Percentiles rank a stretch among this genome's conserved stretches.
Evolutionary conservation across 2,888 invertebrate genomes (phyloP).

Genomic region (Bursaphelenchus okinawaensis): DNA sequence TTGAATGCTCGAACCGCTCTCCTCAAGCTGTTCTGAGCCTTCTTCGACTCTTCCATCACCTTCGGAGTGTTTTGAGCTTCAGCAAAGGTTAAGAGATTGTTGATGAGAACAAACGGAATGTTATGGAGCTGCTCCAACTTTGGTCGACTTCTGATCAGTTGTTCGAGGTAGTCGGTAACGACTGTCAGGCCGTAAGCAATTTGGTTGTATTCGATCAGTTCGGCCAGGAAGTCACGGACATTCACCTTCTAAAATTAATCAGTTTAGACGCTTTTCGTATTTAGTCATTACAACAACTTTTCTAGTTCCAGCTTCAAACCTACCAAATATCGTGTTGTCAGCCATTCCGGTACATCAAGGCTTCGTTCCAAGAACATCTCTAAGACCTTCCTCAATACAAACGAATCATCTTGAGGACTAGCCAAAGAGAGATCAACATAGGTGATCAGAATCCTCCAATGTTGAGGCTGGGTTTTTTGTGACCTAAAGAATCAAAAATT

Average conservation of each 20-base stretch:
- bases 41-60: background rate
- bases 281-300: no score
- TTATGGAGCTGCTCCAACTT: slow-evolving; percentile 14
- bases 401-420: slow-evolving; percentile 10
- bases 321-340: slow-evolving; percentile 21
- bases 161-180: slow-evolving; percentile 13
- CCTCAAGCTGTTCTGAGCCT: background rate
- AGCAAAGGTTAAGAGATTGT: slow-evolving; percentile 19
- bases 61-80: slow-evolving; percentile 4
- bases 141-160: background rate
- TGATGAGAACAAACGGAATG: slow-evolving; percentile 22
- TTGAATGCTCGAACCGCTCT: background rate
- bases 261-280: background rate
- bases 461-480: slow-evolving; percentile 7
- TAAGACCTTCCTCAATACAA: slow-evolving; percentile 25
- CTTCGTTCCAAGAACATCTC: slow-evolving; percentile 19
- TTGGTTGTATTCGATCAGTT: slow-evolving; percentile 38
- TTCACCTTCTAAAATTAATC: slow-evolving; percentile 36
- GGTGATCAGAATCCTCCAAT: slow-evolving; percentile 35
- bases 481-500: no score
- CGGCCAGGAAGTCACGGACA: slow-evolving; percentile 36
- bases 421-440: slow-evolving; percentile 28
- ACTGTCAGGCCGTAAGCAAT: slow-evolving; percentile 28
- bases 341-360: slow-evolving; percentile 30
- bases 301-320: no score